A percentile compares a stretch with the other conserved stretches of the same genome.
phyloP scores from a whole-genome alignment of 1,140 invertebrate species.

The Lepidostoma basale region DNA sequence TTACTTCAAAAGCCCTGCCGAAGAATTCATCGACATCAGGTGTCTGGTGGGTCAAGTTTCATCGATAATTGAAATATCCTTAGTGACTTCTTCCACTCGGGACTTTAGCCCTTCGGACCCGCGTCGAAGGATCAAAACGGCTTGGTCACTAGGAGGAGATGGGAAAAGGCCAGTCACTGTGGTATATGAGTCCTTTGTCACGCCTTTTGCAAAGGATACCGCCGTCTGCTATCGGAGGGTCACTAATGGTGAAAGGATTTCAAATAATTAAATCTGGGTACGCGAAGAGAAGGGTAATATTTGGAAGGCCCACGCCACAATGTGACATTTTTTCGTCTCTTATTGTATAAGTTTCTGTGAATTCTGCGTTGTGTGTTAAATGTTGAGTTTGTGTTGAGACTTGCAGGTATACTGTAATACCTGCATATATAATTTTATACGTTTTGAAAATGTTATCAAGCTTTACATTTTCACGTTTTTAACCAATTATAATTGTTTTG shows the following conservation, averaged over 20 bases:
- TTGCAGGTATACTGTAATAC: too few species aligned
- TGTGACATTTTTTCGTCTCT: too few species aligned
- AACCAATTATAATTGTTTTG: too few species aligned
- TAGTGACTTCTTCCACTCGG: not conserved
- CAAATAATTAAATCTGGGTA: conserved; percentile 24
- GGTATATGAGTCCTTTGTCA: conserved; percentile 42
- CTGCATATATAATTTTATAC: too few species aligned
- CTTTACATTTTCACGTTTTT: too few species aligned
- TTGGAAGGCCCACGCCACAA: too few species aligned
- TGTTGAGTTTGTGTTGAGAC: too few species aligned
- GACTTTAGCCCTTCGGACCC: not conserved
- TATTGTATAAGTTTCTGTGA: too few species aligned
- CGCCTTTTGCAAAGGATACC: conserved; percentile 42
- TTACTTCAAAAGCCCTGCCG: not conserved
- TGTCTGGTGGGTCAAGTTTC: conserved; percentile 33
- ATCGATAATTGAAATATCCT: not conserved
- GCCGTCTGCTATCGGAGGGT: conserved; percentile 20
- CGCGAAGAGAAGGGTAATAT: too few species aligned
- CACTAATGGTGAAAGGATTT: conserved; percentile 28
- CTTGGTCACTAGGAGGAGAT: not conserved
- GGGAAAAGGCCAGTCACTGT: conserved; percentile 31
- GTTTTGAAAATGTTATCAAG: too few species aligned
- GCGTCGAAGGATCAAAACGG: not conserved
- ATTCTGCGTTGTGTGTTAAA: too few species aligned
- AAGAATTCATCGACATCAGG: conserved; percentile 26